phyloP scores from a whole-genome alignment of 2,797 vertebrate species.

The Petrocephalus schoutedeni region DNA sequence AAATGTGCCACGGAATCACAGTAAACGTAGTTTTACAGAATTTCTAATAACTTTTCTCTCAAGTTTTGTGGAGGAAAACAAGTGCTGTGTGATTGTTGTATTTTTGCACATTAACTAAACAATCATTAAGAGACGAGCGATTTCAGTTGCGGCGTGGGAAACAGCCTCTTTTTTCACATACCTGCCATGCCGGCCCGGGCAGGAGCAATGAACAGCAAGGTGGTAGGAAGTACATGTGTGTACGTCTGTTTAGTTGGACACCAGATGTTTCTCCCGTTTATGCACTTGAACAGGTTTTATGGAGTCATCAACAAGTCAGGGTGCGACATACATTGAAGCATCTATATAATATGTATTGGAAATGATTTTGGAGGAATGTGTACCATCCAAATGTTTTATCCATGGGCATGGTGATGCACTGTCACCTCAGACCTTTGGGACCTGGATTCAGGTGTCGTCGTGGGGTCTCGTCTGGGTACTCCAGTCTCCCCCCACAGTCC shows the following conservation, averaged over 20 bases:
- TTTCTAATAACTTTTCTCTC: background rate
- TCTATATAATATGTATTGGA: background rate
- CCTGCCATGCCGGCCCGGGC: background rate
- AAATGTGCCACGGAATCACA: background rate
- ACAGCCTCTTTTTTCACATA: background rate
- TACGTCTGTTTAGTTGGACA: background rate
- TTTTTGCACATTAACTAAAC: background rate
- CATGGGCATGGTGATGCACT: no score
- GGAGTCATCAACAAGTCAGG: background rate
- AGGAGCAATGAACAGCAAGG: background rate
- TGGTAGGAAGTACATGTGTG: background rate
- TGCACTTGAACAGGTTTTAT: background rate
- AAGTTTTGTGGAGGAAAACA: background rate
- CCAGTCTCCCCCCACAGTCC: no score
- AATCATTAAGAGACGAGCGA: background rate
- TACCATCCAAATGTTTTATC: background rate
- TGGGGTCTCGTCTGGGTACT: no score
- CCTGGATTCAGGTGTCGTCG: no score
- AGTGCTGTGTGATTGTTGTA: background rate
- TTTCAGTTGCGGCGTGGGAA: background rate
- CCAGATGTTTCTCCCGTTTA: background rate
- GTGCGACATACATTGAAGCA: background rate
- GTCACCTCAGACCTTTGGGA: no score
- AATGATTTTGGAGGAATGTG: background rate
- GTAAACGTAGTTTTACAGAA: background rate